A percentile compares a stretch with the other conserved stretches of the same genome.
phyloP scores from a whole-genome alignment of 2,797 vertebrate species.

The Syngnathus acus region DNA sequence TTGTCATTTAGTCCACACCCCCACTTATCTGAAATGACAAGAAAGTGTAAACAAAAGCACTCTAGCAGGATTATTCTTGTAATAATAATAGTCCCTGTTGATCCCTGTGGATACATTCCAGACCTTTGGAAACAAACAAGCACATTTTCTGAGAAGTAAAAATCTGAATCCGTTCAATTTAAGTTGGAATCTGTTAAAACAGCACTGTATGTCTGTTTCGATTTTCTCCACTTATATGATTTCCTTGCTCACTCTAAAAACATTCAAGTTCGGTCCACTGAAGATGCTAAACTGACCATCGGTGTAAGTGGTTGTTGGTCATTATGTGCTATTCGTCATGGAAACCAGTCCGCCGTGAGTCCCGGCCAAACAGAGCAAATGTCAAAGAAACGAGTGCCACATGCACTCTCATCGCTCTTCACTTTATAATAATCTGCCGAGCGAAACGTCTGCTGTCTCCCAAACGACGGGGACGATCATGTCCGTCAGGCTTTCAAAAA shows the following conservation, averaged over 20 bases:
- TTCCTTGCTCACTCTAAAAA: too few species aligned
- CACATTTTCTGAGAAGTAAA: too few species aligned
- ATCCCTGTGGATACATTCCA: not conserved
- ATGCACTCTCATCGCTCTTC: not conserved
- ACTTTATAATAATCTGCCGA: not conserved
- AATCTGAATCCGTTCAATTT: too few species aligned
- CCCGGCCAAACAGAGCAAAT: too few species aligned
- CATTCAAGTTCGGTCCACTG: too few species aligned
- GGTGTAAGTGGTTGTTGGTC: too few species aligned
- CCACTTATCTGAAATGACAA: not conserved
- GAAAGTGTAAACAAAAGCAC: not conserved
- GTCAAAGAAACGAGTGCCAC: not conserved
- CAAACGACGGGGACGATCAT: not conserved
- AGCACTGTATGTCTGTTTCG: too few species aligned
- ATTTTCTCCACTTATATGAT: too few species aligned
- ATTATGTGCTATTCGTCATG: too few species aligned
- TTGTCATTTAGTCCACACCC: conserved; percentile 16
- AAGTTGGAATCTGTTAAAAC: too few species aligned
- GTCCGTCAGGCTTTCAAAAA: conserved; percentile 43
- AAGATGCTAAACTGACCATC: too few species aligned
- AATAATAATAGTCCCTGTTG: not conserved
- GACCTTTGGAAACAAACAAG: too few species aligned
- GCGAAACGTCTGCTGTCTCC: not conserved
- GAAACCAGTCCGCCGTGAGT: not conserved
- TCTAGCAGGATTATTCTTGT: not conserved